Percentiles rank a stretch among this genome's conserved stretches.
Conservation (phyloP, 2,797 vertebrate genomes). For the Enteromius viviparus region DNA sequence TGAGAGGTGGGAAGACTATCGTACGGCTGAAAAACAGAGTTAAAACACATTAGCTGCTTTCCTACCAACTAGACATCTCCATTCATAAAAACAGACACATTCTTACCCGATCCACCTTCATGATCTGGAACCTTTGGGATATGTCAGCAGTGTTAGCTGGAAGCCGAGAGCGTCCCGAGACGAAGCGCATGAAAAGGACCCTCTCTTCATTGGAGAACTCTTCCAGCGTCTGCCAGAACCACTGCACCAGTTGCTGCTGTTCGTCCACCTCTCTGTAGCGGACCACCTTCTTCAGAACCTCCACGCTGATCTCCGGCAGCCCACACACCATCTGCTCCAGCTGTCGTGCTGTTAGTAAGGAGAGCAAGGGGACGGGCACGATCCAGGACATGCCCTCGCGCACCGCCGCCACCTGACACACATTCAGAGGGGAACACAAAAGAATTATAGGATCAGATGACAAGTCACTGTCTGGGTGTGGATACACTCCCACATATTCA, state of each 20-base stretch:
- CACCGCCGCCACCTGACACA: slow-evolving; percentile 78
- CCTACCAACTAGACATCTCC: not conserved
- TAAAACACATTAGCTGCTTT: not conserved
- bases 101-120: slow-evolving; percentile 85
- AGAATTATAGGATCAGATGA: slow-evolving; percentile 4
- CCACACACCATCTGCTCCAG: slow-evolving; percentile 86
- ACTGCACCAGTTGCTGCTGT: slow-evolving; percentile 80
- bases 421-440: not conserved
- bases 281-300: slow-evolving; percentile 84
- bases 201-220: slow-evolving; percentile 86
- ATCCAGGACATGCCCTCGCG: slow-evolving; percentile 85
- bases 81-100: not conserved
- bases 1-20: slow-evolving; percentile 84
- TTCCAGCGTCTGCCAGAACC: slow-evolving; percentile 85
- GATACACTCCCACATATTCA: not conserved
- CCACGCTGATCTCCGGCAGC: slow-evolving; percentile 82
- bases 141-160: slow-evolving; percentile 83
- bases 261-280: slow-evolving; percentile 83
- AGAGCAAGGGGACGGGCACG: slow-evolving; percentile 82
- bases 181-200: slow-evolving; percentile 84
- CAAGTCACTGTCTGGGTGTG: not conserved
- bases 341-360: slow-evolving; percentile 82
- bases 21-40: slow-evolving; percentile 69
- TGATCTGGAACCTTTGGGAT: slow-evolving; percentile 84
- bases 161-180: slow-evolving; percentile 81